phyloP scores from a whole-genome alignment of 2,113 vertebrate species.

The Rhabdornis inornatus region DNA sequence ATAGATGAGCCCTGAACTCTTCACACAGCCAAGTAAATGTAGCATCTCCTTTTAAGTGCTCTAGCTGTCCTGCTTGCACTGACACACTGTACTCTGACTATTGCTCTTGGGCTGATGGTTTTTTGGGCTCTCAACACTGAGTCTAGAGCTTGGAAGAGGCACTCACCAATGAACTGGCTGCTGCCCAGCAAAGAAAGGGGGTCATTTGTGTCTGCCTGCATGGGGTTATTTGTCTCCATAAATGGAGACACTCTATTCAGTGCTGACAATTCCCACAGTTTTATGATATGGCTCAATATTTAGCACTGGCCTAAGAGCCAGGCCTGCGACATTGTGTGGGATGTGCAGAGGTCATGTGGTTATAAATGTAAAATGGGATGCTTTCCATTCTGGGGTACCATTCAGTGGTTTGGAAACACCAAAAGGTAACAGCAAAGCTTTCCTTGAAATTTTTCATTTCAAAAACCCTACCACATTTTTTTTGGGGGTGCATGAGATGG shows the following conservation, averaged over 20 bases:
- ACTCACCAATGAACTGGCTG: neutral
- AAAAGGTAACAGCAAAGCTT: neutral
- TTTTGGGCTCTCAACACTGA: neutral
- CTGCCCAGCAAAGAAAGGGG: neutral
- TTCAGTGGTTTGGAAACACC: neutral
- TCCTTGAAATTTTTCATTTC: neutral
- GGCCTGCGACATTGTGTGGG: neutral
- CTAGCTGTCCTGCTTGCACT: neutral
- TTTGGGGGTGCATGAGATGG: neutral
- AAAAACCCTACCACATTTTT: neutral
- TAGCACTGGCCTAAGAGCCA: neutral
- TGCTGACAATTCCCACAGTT: conserved; percentile 11
- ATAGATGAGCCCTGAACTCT: neutral
- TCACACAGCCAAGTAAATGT: neutral
- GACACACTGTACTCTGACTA: neutral
- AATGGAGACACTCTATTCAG: neutral
- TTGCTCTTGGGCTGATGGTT: neutral
- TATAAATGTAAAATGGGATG: neutral
- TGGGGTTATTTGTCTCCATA: conserved; percentile 1
- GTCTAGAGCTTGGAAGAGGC: neutral
- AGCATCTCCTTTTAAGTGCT: neutral
- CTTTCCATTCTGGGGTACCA: neutral
- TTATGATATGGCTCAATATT: neutral
- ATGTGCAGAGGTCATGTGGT: neutral
- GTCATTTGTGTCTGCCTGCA: neutral